These are phyloP conservation scores for Urocitellus parryii DNA, from an alignment of 2,113 vertebrate species.

Conservation along the genomic window DNA sequence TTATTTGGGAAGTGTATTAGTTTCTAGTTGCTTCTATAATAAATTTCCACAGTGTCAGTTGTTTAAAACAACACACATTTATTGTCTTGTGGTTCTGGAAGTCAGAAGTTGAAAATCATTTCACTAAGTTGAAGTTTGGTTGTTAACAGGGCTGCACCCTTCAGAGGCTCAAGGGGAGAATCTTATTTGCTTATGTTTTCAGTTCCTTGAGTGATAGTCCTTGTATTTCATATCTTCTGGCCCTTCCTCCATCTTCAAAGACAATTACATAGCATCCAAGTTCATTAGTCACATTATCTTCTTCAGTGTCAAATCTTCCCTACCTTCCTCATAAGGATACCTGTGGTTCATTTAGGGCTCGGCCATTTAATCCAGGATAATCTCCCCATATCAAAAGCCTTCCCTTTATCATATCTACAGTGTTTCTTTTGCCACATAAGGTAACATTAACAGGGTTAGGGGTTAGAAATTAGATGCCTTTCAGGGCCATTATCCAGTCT, in stretches of 20 bases:
- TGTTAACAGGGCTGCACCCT: background rate
- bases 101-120: background rate
- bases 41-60: background rate
- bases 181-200: background rate
- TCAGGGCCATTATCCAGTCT: background rate
- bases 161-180: background rate
- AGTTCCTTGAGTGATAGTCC: background rate
- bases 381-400: background rate
- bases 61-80: conserved; percentile 1
- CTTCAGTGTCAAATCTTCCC: background rate
- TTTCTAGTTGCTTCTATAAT: background rate
- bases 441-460: background rate
- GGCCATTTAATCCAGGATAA: background rate
- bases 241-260: background rate
- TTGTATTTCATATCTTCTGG: background rate
- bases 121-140: background rate
- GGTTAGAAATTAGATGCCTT: background rate
- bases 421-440: background rate
- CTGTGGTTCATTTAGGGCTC: background rate
- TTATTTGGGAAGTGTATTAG: background rate
- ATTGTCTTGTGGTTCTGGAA: background rate
- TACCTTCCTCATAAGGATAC: background rate
- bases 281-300: background rate
- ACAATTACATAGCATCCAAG: background rate
- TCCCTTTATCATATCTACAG: background rate